phyloP scores from a whole-genome alignment of 1,140 invertebrate species.

The Drosophila leontia region DNA sequence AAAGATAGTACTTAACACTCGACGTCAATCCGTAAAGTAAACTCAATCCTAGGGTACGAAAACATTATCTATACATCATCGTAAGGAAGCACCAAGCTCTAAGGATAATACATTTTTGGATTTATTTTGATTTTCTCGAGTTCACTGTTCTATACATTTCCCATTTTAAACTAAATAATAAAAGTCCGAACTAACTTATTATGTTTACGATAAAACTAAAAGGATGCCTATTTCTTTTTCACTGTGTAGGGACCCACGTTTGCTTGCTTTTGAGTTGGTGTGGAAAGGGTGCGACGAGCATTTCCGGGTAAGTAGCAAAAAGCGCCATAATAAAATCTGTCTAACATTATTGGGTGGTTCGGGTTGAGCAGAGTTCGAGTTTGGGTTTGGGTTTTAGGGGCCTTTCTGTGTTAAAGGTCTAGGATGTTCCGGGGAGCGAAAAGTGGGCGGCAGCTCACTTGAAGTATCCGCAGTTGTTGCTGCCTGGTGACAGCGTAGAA shows the following conservation, averaged over 20 bases:
- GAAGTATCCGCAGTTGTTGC: conserved; percentile 30
- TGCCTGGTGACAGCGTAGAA: conserved; percentile 23
- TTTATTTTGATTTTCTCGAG: too few species aligned
- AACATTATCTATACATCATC: too few species aligned
- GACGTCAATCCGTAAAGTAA: neutral
- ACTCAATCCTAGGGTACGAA: too few species aligned
- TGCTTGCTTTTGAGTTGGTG: conserved; percentile 15
- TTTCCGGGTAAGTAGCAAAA: conserved; percentile 76
- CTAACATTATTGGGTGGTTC: conserved; percentile 50
- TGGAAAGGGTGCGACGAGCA: conserved; percentile 55
- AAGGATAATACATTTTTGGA: too few species aligned
- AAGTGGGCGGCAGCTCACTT: conserved; percentile 25
- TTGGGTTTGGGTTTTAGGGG: conserved; percentile 16
- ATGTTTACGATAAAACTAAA: neutral
- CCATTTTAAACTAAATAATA: neutral
- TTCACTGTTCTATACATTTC: neutral
- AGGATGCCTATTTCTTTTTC: neutral
- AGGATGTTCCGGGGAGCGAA: neutral
- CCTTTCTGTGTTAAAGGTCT: neutral
- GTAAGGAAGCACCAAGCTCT: too few species aligned
- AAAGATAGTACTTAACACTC: neutral
- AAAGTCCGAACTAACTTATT: neutral
- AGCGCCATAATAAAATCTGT: conserved; percentile 73
- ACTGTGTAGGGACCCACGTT: neutral
- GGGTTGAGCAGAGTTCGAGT: conserved; percentile 6